phyloP scores from a whole-genome alignment of 2,888 invertebrate species.

The Tetrapedia diversipes region DNA sequence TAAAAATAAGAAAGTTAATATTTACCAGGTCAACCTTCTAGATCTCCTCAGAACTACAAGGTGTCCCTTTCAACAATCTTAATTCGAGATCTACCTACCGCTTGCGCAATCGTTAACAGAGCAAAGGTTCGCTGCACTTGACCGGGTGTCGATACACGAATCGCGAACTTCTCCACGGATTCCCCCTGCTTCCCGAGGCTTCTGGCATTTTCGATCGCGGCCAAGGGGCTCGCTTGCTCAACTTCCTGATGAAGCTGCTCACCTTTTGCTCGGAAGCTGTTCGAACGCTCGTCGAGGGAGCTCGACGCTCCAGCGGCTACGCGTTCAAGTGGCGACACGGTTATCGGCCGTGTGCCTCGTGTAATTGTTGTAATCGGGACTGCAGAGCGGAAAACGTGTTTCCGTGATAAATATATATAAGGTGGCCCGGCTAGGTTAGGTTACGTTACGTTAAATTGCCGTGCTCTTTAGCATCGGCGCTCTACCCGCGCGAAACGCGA shows the following conservation, averaged over 20 bases:
- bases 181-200: background rate
- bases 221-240: slow-evolving; percentile 5
- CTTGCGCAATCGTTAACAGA: background rate
- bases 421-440: background rate
- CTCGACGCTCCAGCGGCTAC: background rate
- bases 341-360: background rate
- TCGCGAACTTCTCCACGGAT: background rate
- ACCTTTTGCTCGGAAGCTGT: slow-evolving; percentile 1
- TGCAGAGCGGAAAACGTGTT: background rate
- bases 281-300: background rate
- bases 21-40: no score
- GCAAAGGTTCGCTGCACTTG: slow-evolving; percentile 6
- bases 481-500: slow-evolving; percentile 16
- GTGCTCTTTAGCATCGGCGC: slow-evolving; percentile 5
- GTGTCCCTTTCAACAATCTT: no score
- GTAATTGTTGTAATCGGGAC: background rate
- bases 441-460: slow-evolving; percentile 21
- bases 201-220: slow-evolving; percentile 13
- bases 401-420: slow-evolving; percentile 6
- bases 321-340: slow-evolving; percentile 13
- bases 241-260: background rate
- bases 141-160: slow-evolving; percentile 9
- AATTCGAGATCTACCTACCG: no score
- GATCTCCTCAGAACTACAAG: no score
- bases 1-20: no score